Conservation (phyloP, 64 coral and sea anemone species). For the Montipora sp. region DNA sequence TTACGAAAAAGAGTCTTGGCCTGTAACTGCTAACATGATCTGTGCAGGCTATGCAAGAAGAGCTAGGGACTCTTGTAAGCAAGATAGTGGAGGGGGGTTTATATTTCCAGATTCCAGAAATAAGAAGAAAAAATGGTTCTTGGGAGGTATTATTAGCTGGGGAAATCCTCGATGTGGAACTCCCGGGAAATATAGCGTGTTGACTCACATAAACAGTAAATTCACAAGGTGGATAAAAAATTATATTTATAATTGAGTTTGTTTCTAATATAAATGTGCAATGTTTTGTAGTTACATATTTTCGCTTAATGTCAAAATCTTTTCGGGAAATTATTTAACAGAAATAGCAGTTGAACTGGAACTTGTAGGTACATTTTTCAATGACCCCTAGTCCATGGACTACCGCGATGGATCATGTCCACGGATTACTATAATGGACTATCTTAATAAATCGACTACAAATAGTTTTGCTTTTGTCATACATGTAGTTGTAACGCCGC, state of each 20-base stretch:
- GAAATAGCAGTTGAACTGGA: too few species aligned
- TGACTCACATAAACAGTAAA: conserved; percentile 70
- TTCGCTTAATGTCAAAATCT: too few species aligned
- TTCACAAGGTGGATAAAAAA: conserved; percentile 88
- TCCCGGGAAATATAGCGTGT: conserved; percentile 94
- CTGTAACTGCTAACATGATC: conserved; percentile 87
- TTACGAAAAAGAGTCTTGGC: conserved; percentile 74
- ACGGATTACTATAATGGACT: too few species aligned
- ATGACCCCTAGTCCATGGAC: too few species aligned
- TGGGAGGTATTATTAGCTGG: conserved; percentile 91
- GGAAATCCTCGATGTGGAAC: conserved; percentile 85
- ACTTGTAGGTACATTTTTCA: too few species aligned
- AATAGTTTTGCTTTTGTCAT: too few species aligned
- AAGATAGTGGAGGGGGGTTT: conserved; percentile 92
- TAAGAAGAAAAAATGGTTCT: conserved; percentile 79
- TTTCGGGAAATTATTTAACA: too few species aligned
- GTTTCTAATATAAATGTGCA: neutral
- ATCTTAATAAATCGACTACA: too few species aligned
- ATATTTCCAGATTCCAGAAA: conserved; percentile 64
- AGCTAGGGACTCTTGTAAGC: conserved; percentile 71
- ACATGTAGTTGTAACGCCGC: too few species aligned
- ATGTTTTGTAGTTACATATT: neutral
- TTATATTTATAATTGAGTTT: conserved; percentile 33
- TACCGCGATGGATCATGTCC: too few species aligned
- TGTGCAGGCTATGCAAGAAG: conserved; percentile 78